Base-by-base conservation (phyloP, 2,888 invertebrate genomes). In the Exephanes ischioxanthus region DNA sequence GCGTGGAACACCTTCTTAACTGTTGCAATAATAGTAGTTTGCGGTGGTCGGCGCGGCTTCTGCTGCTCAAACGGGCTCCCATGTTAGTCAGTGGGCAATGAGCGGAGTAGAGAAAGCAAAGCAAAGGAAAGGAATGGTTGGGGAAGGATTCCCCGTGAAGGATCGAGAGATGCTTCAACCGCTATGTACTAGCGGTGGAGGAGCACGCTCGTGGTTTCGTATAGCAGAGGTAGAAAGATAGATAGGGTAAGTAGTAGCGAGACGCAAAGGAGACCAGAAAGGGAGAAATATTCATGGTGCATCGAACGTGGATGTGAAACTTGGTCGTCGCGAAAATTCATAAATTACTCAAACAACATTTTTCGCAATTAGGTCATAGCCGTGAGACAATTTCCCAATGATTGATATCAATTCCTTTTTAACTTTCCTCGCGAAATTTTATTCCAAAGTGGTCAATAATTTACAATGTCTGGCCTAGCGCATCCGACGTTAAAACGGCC, bases 1-100 rank as follows among this genome's bases (percentile, higher is more conserved):
- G 82, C 58, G 16, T 41, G 75, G 67, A 83, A 83, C 79, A 83
- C 73, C 80, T 86, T 82, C 84, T 85, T 84, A 86, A 87, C 86
- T 86, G 83, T 87, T 87, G 87, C 86, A 87, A 87, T 87, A 87
- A 87, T 85, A 81, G 87, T 79, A 85, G 87, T 87, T 86, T 86
- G 87, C 67, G 87, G 87, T 82, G 81, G 86, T 72, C 75, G 85
- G 66, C 73, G 68, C 76, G 70, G 75, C 66, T 80, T 73, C 80
- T 71, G 70, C 67, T 58, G 83, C 79, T 80, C 73, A 45, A 76
- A 80, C 76, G 80, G 79, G 30, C 71, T 66, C 58, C 45, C 76
- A 72, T 78, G 83, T 83, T 73, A 72, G 68, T 78, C 72, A 72
- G 71, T 80, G 80, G 78, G 78, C 67, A 55, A 76, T 30, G 66